A percentile compares a stretch with the other conserved stretches of the same genome.
These are phyloP conservation scores for Coracias cyanogaster DNA, from an alignment of 2,797 vertebrate genomes.

Conservation along the genomic window DNA sequence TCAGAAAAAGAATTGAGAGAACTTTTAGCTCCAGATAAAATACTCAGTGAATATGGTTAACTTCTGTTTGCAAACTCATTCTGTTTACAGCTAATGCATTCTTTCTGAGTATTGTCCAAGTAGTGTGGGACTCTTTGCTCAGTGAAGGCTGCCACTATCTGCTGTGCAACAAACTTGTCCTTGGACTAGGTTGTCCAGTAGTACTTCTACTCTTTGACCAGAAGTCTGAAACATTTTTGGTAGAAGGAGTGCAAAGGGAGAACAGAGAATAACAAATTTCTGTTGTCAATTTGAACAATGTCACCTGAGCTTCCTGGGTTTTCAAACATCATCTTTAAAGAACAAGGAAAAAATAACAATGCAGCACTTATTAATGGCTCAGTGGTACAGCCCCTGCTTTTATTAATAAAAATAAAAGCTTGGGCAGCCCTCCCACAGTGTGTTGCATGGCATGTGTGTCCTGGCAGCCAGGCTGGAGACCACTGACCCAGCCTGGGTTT, in stretches of 20 bases:
- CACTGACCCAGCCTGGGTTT: neutral
- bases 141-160: neutral
- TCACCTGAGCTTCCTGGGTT: neutral
- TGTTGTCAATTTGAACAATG: neutral
- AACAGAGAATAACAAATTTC: neutral
- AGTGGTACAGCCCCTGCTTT: neutral
- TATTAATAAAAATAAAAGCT: neutral
- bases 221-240: neutral
- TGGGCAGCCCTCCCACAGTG: neutral
- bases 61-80: neutral
- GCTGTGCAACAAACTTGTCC: neutral
- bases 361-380: neutral
- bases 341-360: neutral
- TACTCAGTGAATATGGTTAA: neutral
- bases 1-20: neutral
- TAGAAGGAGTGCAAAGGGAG: neutral
- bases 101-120: neutral
- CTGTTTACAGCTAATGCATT: neutral
- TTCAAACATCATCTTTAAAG: neutral
- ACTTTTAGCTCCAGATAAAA: neutral
- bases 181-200: neutral
- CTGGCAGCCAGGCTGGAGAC: neutral
- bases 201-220: neutral
- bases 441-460: rapidly evolving
- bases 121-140: neutral